Evolutionary conservation across 2,113 vertebrate species (phyloP), one percentile per base, ranked within the genome.

Genomic region (Formicarius rufipectus): DNA sequence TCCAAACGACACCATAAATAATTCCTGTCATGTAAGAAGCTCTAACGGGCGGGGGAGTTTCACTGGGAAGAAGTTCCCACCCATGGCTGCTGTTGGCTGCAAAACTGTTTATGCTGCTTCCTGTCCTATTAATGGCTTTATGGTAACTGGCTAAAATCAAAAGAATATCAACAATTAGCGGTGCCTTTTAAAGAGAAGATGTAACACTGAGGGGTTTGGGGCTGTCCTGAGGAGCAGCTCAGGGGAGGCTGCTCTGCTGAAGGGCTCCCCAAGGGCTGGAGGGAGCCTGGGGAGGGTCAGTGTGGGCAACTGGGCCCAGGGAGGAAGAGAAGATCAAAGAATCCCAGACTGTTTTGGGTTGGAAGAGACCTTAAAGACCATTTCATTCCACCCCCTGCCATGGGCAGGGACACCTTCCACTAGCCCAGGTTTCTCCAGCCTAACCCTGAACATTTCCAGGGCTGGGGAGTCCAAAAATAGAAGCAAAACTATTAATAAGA

Each of bases 101-200:
- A 77, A 93, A 88, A 85, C 27, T 35, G 84, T 91, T 85, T 67
- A 58, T 67, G 59, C 47, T 77, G 35, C 59, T 88, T 80, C 79
- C 5, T 22, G 39, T 62, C 62, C 2, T 60, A 23, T 58, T 62
- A 35, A 55, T 30, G 14, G 37, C 52, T 76, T 28, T 25, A 35
- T 11, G 47, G 47, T 44, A 56, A 84, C 84, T 81, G 24, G n/a
- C 53, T 77, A 52, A n/a, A 80, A 80, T 58, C 35, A 55, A 52
- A 76, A n/a, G 63, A 62, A 39, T 19, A 37, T 53, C 60, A 87
- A 35, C 24, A 15, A 37, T 58, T 60, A 68, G 52, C 79, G 90
- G 45, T 22, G 50, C 5, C 6, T 1, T 64, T 79, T 59, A 39
- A 59, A 39, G 9, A 31, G 56, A 25, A 75, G 71, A 25, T 74